Percentiles rank a stretch among this genome's conserved stretches.
phyloP scores from a whole-genome alignment of 2,113 vertebrate species.

The Alexandromys fortis region DNA sequence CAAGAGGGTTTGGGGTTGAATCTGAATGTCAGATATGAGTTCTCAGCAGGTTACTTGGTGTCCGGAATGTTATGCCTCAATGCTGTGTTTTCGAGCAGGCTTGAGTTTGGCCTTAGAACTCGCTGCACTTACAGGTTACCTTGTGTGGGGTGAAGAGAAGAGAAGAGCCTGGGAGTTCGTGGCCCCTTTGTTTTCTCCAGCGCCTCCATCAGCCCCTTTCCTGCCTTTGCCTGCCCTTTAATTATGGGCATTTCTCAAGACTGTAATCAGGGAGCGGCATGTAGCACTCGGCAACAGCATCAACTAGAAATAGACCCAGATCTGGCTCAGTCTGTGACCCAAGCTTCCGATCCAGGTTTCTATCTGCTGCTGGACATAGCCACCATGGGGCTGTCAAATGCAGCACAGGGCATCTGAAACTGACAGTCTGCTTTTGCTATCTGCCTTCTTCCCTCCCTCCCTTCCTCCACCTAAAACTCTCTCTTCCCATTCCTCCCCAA shows the following conservation, averaged over 20 bases:
- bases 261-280: neutral
- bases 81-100: neutral
- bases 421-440: neutral
- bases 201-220: neutral
- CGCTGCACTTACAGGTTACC: neutral
- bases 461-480: neutral
- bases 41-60: neutral
- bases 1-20: neutral
- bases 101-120: neutral
- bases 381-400: neutral
- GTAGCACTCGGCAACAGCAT: neutral
- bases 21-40: neutral
- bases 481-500: neutral
- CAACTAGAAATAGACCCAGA: neutral
- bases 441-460: too few species aligned
- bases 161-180: neutral
- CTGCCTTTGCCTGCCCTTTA: neutral
- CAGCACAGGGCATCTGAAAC: neutral
- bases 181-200: neutral
- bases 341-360: neutral
- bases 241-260: neutral
- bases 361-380: neutral
- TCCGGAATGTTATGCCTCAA: neutral
- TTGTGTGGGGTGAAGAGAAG: neutral
- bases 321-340: neutral